Conservation (phyloP, 2,113 vertebrate genomes). For the Leucosticte australis region DNA sequence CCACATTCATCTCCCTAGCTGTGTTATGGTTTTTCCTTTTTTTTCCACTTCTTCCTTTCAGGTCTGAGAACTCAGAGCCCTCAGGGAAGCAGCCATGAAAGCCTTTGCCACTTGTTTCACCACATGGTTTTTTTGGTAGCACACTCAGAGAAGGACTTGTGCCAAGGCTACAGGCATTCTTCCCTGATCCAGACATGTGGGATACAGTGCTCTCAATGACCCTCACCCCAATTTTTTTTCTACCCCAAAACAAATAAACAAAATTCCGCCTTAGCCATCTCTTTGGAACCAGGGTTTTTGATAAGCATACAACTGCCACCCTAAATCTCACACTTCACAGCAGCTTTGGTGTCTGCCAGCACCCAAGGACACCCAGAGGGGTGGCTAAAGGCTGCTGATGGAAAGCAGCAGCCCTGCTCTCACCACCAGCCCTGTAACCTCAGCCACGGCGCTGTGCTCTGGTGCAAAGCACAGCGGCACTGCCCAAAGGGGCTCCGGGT, state of each 20-base stretch:
- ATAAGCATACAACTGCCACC: background rate
- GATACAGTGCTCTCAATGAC: accelerated
- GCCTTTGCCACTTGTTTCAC: background rate
- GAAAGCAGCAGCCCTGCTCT: background rate
- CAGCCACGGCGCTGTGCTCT: background rate
- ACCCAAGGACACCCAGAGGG: background rate
- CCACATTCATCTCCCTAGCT: background rate
- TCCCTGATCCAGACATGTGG: background rate
- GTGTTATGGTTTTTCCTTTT: background rate
- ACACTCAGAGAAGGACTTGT: background rate
- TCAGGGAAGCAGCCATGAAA: background rate
- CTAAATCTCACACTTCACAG: background rate
- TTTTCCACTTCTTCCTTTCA: background rate
- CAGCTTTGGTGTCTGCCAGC: background rate
- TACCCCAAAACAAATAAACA: background rate
- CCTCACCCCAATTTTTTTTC: background rate
- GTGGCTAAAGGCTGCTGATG: background rate
- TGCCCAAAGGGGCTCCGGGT: background rate
- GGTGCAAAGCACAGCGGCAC: background rate
- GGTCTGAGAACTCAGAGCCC: background rate
- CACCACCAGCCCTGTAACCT: background rate
- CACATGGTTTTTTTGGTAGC: background rate
- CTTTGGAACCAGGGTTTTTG: background rate
- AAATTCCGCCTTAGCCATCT: background rate
- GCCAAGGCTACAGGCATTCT: accelerated